Base-by-base conservation (phyloP, 1,140 invertebrate genomes). In the Nasonia giraulti region DNA sequence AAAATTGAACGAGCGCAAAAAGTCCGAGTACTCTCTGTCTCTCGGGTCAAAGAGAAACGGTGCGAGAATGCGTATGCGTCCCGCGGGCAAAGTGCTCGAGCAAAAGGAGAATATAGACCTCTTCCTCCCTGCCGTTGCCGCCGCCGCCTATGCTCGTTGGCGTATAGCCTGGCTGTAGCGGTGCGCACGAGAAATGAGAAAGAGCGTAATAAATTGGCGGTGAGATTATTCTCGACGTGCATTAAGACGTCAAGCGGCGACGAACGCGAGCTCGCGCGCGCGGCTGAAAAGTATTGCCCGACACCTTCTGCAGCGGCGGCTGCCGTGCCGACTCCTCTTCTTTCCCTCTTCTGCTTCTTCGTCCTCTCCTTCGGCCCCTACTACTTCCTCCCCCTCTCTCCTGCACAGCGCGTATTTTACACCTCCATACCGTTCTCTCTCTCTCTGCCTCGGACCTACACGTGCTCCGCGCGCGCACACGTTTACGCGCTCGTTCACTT, bases 171-270 rank as follows among this genome's bases (percentile, higher is more conserved):
- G 68, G 76, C 31, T 40, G 86, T 88, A 80, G 86, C 85, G 85
- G 83, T 68, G 85, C 85, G 86, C 87, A 90, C 71, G 85, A 92
- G 91, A 92, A 93, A 93, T 92, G 91, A 93, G 92, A 93, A 93
- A 93, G 91, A 92, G 91, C 91, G 91, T 93, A 93, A 93, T 93
- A 93, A 93, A 93, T 93, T 93, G 92, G 91, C 90, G 91, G 91
- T 91, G 90, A 93, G 92, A 93, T 93, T 93, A 93, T 93, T 92
- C 92, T 89, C 91, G 92, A 93, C 92, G 91, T 93, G 92, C 92
- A 93, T 93, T 93, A 93, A 93, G 92, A 93, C 92, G 92, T 93
- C 92, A 93, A 93, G 92, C 92, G 89, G 92, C 91, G 92, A 80
- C 91, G 92, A 90, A 91, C 91, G 91, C 87, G 80, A 55, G 80